Evolutionary conservation across 1,140 invertebrate species (phyloP).

Genomic region (Apis laboriosa): DNA sequence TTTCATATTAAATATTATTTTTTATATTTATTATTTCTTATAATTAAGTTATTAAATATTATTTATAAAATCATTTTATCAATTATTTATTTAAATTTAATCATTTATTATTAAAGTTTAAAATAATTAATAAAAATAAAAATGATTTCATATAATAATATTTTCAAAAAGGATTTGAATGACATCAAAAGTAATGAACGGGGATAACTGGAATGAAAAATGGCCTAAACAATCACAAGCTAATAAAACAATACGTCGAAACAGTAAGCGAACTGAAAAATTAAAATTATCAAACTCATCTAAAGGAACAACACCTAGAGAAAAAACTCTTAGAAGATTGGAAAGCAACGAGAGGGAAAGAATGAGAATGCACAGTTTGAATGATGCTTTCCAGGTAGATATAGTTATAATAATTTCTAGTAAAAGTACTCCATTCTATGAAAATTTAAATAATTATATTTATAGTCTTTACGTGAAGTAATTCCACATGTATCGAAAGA

Average conservation of each 20-base stretch:
- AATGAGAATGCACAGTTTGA: conserved; percentile 95
- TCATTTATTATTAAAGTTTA: not conserved
- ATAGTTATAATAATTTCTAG: not conserved
- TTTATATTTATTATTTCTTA: conserved; percentile 2
- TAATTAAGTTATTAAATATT: not conserved
- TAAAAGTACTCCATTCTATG: not conserved
- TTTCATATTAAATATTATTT: not conserved
- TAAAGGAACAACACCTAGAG: conserved; percentile 78
- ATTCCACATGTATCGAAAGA: conserved; percentile 96
- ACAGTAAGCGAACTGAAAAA: conserved; percentile 55
- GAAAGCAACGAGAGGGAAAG: conserved; percentile 96
- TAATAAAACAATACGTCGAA: conserved; percentile 45
- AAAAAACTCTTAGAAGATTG: conserved; percentile 91
- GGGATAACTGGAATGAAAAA: conserved; percentile 62
- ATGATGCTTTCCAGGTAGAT: conserved; percentile 93
- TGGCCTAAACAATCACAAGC: conserved; percentile 59
- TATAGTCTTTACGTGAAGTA: conserved; percentile 91
- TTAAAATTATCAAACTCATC: conserved; percentile 64
- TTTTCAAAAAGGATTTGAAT: conserved; percentile 46
- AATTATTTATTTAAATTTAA: not conserved
- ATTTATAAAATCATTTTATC: not conserved
- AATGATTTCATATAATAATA: conserved; percentile 3
- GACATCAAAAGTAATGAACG: conserved; percentile 68
- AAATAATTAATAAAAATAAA: not conserved
- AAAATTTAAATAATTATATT: conserved; percentile 29